Evolutionary conservation across 2,113 vertebrate genomes (phyloP).

Genomic region (Myocastor coypus): DNA sequence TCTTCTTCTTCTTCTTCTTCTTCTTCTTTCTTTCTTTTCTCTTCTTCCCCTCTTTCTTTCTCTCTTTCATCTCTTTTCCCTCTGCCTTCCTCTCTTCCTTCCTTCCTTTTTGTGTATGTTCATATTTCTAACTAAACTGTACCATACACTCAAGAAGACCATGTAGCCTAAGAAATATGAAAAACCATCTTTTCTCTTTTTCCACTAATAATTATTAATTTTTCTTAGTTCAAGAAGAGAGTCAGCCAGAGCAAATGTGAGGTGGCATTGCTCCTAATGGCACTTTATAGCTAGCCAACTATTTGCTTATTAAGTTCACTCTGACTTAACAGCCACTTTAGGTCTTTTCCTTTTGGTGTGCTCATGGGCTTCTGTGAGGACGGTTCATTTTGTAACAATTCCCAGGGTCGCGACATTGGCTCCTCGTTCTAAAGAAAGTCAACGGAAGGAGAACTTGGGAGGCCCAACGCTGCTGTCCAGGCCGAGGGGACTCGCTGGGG

Average conservation of each 20-base stretch:
- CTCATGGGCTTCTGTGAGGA: not conserved
- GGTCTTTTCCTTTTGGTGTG: not conserved
- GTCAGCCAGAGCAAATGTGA: not conserved
- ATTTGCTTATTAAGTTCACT: not conserved
- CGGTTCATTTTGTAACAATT: not conserved
- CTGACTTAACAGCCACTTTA: not conserved
- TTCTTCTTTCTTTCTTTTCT: too few relatives aligned
- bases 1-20: too few relatives aligned
- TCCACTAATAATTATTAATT: too few relatives aligned
- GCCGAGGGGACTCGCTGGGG: not conserved
- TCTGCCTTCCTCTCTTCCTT: fast-evolving
- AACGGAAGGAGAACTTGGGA: not conserved
- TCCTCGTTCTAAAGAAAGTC: conserved; percentile 47
- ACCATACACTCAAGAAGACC: not conserved
- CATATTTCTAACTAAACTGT: too few relatives aligned
- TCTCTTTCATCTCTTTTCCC: not conserved
- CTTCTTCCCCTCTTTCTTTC: too few relatives aligned
- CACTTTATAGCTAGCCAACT: not conserved
- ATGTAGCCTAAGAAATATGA: not conserved
- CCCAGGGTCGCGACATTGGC: not conserved
- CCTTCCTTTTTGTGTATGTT: not conserved
- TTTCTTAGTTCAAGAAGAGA: not conserved
- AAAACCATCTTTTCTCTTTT: not conserved
- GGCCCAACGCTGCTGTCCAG: not conserved
- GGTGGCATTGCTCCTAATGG: not conserved